These are phyloP conservation scores for Napeogenes inachia DNA, from an alignment of 2,888 invertebrate species.

Conservation along the genomic window DNA sequence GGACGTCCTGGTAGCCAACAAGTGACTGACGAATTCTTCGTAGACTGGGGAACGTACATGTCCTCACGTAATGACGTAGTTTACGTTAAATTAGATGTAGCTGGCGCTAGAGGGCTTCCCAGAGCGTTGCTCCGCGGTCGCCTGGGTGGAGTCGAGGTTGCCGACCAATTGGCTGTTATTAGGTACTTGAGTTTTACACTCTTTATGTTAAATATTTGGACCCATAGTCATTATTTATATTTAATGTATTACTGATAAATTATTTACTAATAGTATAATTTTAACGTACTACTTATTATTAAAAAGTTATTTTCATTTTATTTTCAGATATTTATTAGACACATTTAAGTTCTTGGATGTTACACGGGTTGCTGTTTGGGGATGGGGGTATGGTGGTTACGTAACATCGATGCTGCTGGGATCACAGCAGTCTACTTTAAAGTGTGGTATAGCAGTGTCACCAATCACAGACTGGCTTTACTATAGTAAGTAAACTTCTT, in stretches of 20 bases:
- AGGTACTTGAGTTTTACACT: conserved; percentile 58
- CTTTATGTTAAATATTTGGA: background rate
- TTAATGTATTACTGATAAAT: no score
- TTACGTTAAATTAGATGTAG: conserved; percentile 92
- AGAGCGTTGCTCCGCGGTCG: conserved; percentile 88
- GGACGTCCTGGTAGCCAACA: conserved; percentile 94
- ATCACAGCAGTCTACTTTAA: conserved; percentile 90
- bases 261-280: no score
- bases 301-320: conserved; percentile 6
- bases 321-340: conserved; percentile 84
- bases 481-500: conserved; percentile 84
- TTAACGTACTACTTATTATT: no score
- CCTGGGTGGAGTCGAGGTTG: conserved; percentile 92
- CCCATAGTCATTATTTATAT: background rate
- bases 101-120: conserved; percentile 89
- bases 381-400: conserved; percentile 98
- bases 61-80: conserved; percentile 93
- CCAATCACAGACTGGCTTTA: conserved; percentile 97
- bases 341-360: conserved; percentile 90
- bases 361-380: conserved; percentile 94
- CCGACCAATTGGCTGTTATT: conserved; percentile 92
- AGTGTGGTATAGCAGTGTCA: conserved; percentile 95
- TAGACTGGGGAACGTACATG: conserved; percentile 96
- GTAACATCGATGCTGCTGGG: conserved; percentile 95
- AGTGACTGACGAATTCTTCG: conserved; percentile 90